These are phyloP conservation scores for Anastatus disparis DNA, from an alignment of 1,140 invertebrate genomes.

Conservation along the genomic window DNA sequence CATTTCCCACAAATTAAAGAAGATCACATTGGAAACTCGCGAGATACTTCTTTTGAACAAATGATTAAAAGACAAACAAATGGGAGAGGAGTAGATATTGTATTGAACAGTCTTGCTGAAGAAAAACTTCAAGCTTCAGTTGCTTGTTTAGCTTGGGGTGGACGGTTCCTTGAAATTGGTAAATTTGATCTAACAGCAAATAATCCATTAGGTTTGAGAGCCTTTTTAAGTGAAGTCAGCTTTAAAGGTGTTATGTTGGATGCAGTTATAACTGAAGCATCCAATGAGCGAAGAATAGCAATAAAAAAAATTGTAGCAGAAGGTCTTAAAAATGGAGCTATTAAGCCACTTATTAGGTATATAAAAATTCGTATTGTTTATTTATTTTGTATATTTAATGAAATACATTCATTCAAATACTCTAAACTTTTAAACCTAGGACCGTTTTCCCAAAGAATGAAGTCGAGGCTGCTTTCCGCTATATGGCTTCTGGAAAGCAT, in stretches of 20 bases:
- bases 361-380: not conserved
- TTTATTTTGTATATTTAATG: too few relatives aligned
- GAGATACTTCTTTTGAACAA: conserved; percentile 77
- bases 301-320: conserved; percentile 60
- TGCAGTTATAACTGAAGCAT: conserved; percentile 68
- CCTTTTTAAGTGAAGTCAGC: conserved; percentile 85
- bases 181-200: conserved; percentile 79
- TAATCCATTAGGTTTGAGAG: conserved; percentile 74
- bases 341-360: conserved; percentile 61
- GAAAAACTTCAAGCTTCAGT: conserved; percentile 83
- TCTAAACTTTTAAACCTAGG: conserved; percentile 29
- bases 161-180: conserved; percentile 82
- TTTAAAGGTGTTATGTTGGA: conserved; percentile 81
- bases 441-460: conserved; percentile 64
- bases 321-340: conserved; percentile 67
- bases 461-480: conserved; percentile 66
- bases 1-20: conserved; percentile 75
- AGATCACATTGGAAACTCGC: conserved; percentile 78
- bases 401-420: too few relatives aligned
- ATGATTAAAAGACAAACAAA: conserved; percentile 72
- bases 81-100: conserved; percentile 78
- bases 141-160: conserved; percentile 77
- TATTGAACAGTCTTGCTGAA: conserved; percentile 82
- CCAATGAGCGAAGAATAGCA: conserved; percentile 50
- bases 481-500: conserved; percentile 80